A percentile compares a stretch with the other conserved stretches of the same genome.
Evolutionary conservation across 2,797 vertebrate species (phyloP).

Genomic region (Urophycis tenuis): DNA sequence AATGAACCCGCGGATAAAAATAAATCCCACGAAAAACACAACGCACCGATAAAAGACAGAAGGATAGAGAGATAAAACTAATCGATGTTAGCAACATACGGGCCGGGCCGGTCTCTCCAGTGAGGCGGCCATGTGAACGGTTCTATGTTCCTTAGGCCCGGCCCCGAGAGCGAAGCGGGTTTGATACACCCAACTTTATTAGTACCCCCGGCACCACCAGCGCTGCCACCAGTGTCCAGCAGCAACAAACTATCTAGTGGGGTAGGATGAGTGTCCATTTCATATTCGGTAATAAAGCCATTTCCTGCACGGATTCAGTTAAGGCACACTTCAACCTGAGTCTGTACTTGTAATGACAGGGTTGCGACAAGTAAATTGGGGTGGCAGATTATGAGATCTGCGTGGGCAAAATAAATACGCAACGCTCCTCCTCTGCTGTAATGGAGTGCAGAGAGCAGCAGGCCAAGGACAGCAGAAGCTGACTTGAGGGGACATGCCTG

Average conservation of each 20-base stretch:
- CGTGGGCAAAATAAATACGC: background rate
- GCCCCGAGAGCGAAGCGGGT: constrained; percentile 37
- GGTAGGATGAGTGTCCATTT: constrained; percentile 50
- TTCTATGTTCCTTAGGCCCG: constrained; percentile 48
- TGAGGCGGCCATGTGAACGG: constrained; percentile 48
- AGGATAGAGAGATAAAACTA: constrained; percentile 16
- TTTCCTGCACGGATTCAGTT: background rate
- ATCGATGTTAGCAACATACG: constrained; percentile 20
- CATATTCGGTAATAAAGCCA: background rate
- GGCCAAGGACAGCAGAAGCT: constrained; percentile 18
- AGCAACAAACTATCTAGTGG: constrained; percentile 44
- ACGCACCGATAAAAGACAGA: background rate
- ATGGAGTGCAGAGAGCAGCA: constrained; percentile 13
- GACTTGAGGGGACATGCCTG: constrained; percentile 10
- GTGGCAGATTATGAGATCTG: background rate
- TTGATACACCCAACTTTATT: constrained; percentile 53
- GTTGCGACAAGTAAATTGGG: background rate
- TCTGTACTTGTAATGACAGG: background rate
- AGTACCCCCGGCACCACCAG: constrained; percentile 16
- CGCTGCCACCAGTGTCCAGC: constrained; percentile 19
- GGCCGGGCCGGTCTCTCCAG: constrained; percentile 24
- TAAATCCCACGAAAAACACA: background rate
- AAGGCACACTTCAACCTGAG: background rate
- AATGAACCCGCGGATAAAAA: background rate
- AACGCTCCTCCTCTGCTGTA: background rate